Evolutionary conservation across 2,797 vertebrate genomes (phyloP).

Genomic region (Characodon lateralis): DNA sequence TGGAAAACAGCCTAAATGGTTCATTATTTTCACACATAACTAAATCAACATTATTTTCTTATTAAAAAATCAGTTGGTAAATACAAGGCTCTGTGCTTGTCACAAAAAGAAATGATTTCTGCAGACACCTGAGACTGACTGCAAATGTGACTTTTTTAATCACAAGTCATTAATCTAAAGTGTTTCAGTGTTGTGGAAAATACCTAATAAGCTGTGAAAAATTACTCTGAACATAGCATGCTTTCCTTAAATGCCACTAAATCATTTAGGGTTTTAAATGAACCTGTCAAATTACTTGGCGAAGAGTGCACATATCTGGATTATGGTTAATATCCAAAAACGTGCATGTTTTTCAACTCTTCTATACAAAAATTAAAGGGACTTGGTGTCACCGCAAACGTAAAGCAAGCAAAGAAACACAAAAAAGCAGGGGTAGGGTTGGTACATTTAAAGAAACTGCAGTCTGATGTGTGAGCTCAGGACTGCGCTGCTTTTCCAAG

Average conservation of each 20-base stretch:
- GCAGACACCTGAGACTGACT: not conserved
- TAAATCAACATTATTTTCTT: not conserved
- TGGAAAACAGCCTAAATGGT: not conserved
- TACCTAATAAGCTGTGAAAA: slow-evolving; percentile 15
- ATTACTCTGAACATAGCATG: slow-evolving; percentile 2
- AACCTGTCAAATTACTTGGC: slow-evolving; percentile 9
- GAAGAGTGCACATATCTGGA: slow-evolving; percentile 5
- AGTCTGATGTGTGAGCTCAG: slow-evolving; percentile 63
- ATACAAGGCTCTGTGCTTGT: not conserved
- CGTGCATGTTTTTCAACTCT: slow-evolving; percentile 9
- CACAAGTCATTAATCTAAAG: slow-evolving; percentile 2
- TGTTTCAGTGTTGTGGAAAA: slow-evolving; percentile 21
- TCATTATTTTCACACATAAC: not conserved
- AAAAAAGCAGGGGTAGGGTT: slow-evolving; percentile 24
- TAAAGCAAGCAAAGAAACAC: slow-evolving; percentile 35
- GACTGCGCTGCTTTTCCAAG: slow-evolving; percentile 57
- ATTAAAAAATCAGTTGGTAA: not conserved
- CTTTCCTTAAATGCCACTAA: slow-evolving; percentile 7
- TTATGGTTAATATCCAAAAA: slow-evolving; percentile 7
- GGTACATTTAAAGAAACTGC: slow-evolving; percentile 54
- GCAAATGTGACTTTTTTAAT: not conserved
- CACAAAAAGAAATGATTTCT: not conserved
- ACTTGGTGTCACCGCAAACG: slow-evolving; percentile 45
- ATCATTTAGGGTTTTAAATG: not conserved
- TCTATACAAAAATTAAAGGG: slow-evolving; percentile 29